A percentile compares a stretch with the other conserved stretches of the same genome.
Evolutionary conservation across 1,140 invertebrate genomes (phyloP).

Genomic region (Heterodera carotae): DNA sequence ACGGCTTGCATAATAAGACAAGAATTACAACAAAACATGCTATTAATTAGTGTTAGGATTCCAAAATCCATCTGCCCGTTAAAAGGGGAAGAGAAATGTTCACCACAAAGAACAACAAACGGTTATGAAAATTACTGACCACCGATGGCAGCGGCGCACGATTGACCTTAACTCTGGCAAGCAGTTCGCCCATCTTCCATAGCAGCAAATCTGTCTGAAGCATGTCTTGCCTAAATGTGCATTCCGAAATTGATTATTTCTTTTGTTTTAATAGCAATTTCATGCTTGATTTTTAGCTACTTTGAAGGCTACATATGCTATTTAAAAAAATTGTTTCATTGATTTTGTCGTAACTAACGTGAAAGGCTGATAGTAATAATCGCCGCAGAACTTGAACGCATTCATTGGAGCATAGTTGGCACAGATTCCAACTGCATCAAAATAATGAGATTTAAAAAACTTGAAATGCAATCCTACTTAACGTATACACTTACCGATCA

Average conservation of each 20-base stretch:
- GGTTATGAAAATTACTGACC: background rate
- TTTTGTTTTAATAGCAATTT: too few species aligned
- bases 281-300: too few species aligned
- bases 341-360: background rate
- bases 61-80: too few species aligned
- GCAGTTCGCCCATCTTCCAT: background rate
- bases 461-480: too few species aligned
- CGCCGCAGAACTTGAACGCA: slow-evolving; percentile 33
- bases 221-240: slow-evolving; percentile 3
- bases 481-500: background rate
- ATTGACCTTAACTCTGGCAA: background rate
- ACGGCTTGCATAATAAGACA: too few species aligned
- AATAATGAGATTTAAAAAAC: slow-evolving; percentile 3
- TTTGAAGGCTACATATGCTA: background rate
- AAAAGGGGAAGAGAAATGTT: too few species aligned
- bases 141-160: slow-evolving; percentile 13
- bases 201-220: background rate
- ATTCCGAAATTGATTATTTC: too few species aligned
- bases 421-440: slow-evolving; percentile 5
- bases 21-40: background rate
- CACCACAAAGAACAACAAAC: too few species aligned
- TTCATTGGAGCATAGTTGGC: slow-evolving; percentile 10
- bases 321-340: background rate
- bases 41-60: too few species aligned
- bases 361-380: slow-evolving; percentile 23